Evolutionary conservation across 64 coral and sea anemone species (phyloP).

Genomic region (Hydrozoanthus tunicans): DNA sequence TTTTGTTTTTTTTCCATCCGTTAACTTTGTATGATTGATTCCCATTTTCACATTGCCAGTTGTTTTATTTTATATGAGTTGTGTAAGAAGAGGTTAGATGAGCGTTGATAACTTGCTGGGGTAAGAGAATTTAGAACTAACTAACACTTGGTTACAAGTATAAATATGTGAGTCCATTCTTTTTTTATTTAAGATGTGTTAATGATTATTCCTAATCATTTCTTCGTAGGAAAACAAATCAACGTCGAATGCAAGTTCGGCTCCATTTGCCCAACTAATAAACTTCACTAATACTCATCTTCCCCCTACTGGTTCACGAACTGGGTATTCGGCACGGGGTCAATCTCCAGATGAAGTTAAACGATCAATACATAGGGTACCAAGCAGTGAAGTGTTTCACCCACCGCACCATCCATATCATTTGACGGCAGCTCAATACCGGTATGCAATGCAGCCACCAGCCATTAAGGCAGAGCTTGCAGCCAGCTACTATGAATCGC

Average conservation of each 20-base stretch:
- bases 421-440: slow-evolving; percentile 60
- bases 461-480: slow-evolving; percentile 64
- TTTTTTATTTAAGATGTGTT: background rate
- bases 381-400: slow-evolving; percentile 68
- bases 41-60: no score
- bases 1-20: no score
- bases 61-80: no score
- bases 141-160: background rate
- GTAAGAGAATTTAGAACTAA: no score
- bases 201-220: background rate
- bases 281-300: slow-evolving; percentile 69
- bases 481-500: slow-evolving; percentile 68
- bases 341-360: slow-evolving; percentile 68
- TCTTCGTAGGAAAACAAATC: slow-evolving; percentile 69
- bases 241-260: slow-evolving; percentile 72
- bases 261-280: slow-evolving; percentile 87
- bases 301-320: slow-evolving; percentile 44
- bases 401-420: slow-evolving; percentile 74
- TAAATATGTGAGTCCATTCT: background rate
- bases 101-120: no score
- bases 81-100: no score
- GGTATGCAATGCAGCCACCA: slow-evolving; percentile 67
- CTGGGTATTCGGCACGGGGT: slow-evolving; percentile 60
- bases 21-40: no score
- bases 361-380: slow-evolving; percentile 45